Conservation (phyloP, 2,797 vertebrate species). For the Potorous gilbertii region DNA sequence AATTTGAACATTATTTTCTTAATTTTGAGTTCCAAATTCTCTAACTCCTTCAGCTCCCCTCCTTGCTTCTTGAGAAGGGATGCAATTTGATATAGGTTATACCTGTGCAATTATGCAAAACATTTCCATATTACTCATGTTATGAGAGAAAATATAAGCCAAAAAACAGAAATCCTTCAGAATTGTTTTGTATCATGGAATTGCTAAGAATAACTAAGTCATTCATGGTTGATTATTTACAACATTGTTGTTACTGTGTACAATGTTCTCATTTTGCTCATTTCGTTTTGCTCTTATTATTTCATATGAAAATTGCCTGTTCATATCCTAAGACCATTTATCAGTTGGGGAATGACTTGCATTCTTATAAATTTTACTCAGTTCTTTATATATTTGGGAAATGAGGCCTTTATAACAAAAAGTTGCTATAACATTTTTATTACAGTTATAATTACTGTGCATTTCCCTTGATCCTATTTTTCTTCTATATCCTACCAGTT, state of each 20-base stretch:
- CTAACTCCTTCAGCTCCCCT: neutral
- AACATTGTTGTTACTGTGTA: too few relatives aligned
- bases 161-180: neutral
- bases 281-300: neutral
- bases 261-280: too few relatives aligned
- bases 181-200: neutral
- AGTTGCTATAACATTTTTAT: neutral
- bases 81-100: neutral
- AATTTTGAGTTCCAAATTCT: neutral
- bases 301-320: neutral
- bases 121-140: neutral
- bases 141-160: neutral
- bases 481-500: too few relatives aligned
- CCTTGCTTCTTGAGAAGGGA: too few relatives aligned
- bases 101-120: neutral
- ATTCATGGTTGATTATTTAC: too few relatives aligned
- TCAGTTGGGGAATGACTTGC: too few relatives aligned
- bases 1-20: neutral
- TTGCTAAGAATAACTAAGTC: too few relatives aligned
- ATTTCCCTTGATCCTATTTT: neutral
- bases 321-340: too few relatives aligned
- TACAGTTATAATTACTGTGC: neutral
- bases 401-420: neutral
- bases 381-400: neutral
- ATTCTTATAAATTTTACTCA: neutral